phyloP scores from a whole-genome alignment of 1,140 invertebrate genomes.

The Drosophila athabasca region DNA sequence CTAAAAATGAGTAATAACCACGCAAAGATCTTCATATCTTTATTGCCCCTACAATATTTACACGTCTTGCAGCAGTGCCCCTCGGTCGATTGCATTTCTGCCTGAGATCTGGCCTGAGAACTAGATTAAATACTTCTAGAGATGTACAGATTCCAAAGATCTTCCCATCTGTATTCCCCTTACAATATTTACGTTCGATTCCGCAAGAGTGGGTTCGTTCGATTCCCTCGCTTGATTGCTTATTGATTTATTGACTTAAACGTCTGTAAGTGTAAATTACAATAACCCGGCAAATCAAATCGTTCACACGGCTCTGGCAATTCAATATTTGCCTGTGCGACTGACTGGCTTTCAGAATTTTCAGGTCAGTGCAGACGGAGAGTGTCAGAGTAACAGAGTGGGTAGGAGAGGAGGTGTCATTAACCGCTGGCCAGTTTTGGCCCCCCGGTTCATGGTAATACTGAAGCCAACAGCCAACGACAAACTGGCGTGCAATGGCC shows the following conservation, averaged over 20 bases:
- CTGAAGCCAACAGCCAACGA: constrained; percentile 42
- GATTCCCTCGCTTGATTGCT: constrained; percentile 5
- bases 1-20: no score
- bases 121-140: no score
- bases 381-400: background rate
- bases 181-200: background rate
- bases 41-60: no score
- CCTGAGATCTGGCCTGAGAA: no score
- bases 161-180: constrained; percentile 14
- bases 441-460: constrained; percentile 40
- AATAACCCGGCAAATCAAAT: constrained; percentile 27
- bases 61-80: no score
- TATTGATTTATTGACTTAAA: constrained; percentile 29
- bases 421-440: constrained; percentile 40
- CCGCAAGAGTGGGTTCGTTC: background rate
- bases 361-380: constrained; percentile 17
- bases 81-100: no score
- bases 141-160: no score
- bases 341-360: constrained; percentile 20
- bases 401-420: constrained; percentile 28
- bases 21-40: no score
- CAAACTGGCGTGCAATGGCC: constrained; percentile 49
- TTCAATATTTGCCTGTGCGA: constrained; percentile 2
- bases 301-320: constrained; percentile 30
- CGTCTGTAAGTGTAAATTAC: constrained; percentile 32